phyloP scores from a whole-genome alignment of 2,888 invertebrate genomes.

The Acrobasis consociella region DNA sequence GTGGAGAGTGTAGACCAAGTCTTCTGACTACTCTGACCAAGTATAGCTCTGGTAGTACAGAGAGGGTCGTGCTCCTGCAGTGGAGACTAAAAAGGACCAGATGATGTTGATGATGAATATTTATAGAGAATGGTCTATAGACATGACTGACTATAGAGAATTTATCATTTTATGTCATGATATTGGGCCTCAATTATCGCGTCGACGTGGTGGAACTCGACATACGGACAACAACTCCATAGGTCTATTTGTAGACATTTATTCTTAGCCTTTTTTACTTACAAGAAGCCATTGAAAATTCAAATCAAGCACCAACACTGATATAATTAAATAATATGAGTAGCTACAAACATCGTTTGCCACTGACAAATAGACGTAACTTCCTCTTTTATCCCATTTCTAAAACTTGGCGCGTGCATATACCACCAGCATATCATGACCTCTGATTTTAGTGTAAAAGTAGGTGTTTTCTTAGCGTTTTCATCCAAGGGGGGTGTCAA shows the following conservation, averaged over 20 bases:
- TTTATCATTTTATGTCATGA: too few species aligned
- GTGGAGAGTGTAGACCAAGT: too few species aligned
- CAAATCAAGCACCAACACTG: not conserved
- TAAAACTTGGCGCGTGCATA: conserved; percentile 41
- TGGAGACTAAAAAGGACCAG: too few species aligned
- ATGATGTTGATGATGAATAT: too few species aligned
- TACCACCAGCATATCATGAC: conserved; percentile 20
- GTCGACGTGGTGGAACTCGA: too few species aligned
- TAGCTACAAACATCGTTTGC: conserved; percentile 43
- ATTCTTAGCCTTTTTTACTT: not conserved
- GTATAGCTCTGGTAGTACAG: too few species aligned
- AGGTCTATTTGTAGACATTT: not conserved
- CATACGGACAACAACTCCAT: too few species aligned
- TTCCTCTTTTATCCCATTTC: conserved; percentile 31
- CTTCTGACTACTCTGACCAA: too few species aligned
- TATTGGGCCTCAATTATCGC: too few species aligned
- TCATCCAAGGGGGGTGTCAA: conserved; percentile 34
- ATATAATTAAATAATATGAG: conserved; percentile 8
- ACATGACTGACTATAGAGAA: too few species aligned
- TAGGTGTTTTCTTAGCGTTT: not conserved
- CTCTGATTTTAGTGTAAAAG: conserved; percentile 28
- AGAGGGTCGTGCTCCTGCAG: too few species aligned
- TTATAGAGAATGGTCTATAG: too few species aligned
- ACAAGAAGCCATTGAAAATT: not conserved
- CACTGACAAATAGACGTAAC: conserved; percentile 27